These are phyloP conservation scores for Heliconius himera DNA, from an alignment of 1,140 invertebrate species.

Conservation along the genomic window DNA sequence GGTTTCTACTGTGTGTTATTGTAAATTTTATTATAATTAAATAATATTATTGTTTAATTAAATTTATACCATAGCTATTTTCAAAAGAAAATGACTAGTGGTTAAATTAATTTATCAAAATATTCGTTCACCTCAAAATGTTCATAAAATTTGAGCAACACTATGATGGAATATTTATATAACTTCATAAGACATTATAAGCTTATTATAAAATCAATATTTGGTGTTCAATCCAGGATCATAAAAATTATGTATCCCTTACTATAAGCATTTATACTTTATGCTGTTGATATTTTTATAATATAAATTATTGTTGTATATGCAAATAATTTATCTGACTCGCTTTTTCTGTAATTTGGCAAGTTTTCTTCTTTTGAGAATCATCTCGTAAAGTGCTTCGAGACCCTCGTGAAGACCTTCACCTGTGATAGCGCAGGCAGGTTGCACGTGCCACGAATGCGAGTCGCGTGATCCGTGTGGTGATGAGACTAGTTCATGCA, in stretches of 20 bases:
- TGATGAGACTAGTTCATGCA: slow-evolving; percentile 88
- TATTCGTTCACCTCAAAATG: slow-evolving; percentile 73
- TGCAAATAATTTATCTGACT: slow-evolving; percentile 76
- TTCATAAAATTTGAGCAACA: slow-evolving; percentile 78
- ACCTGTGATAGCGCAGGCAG: slow-evolving; percentile 97
- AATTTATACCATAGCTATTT: slow-evolving; percentile 70
- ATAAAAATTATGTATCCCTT: slow-evolving; percentile 51
- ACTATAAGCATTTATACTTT: slow-evolving; percentile 49
- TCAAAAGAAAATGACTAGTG: slow-evolving; percentile 79
- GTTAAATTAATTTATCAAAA: slow-evolving; percentile 70
- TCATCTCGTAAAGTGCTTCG: slow-evolving; percentile 96
- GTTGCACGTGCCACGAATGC: slow-evolving; percentile 93
- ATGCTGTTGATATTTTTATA: slow-evolving; percentile 22
- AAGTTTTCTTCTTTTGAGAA: slow-evolving; percentile 94
- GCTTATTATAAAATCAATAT: slow-evolving; percentile 75
- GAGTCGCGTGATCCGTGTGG: slow-evolving; percentile 80
- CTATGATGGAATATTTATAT: slow-evolving; percentile 68
- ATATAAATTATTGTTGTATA: slow-evolving; percentile 9
- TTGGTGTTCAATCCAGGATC: slow-evolving; percentile 70
- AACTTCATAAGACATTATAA: slow-evolving; percentile 74
- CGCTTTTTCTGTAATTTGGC: slow-evolving; percentile 92
- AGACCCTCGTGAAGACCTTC: slow-evolving; percentile 97
- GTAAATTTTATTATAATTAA: slow-evolving; percentile 6
- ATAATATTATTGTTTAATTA: slow-evolving; percentile 16
- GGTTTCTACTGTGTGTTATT: neutral